Base-by-base conservation (phyloP, 2,888 invertebrate species). In the Oscheius sp. region DNA sequence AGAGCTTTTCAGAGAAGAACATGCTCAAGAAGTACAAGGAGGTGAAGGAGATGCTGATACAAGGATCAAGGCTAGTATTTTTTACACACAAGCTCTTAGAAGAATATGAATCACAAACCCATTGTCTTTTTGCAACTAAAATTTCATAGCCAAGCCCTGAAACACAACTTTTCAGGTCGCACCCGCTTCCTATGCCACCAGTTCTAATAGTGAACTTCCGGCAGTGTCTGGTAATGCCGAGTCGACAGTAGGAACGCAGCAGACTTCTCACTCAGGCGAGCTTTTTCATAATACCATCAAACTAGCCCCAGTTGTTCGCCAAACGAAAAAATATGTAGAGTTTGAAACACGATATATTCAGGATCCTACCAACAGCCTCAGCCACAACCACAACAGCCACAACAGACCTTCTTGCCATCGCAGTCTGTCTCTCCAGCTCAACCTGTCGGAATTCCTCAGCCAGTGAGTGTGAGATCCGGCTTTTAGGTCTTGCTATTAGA, bases 191-290 rank as follows among this genome's bases (percentile, higher is more conserved):
- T 68, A 53, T 33, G 11, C 33, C n/a, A 37, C 55, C 5, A n/a
- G 53, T 55, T 53, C 21, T 3, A n/a, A 11, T 35, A 55, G 29
- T 35, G 37, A 60, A n/a, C 51, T 47, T n/a, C 29, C 42, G 29
- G 9, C 32, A 10, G 55, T 68, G n/a, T 68, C 55, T n/a, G 68
- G 68, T 1, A 68, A n/a, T 35, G 68, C 68, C n/a, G 13, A 55
- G 11, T 53, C 35, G 9, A 32, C 53, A 13, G 29, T 53, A 2
- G 68, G 55, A 55, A 53, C 51, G 11, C 53, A 68, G 53, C 68
- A 33, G n/a, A 68, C 53, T 53, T 51, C 11, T 33, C 35, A 53
- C 35, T 53, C 10, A 4, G 35, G 42, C 29, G 32, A 21, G 55
- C 5, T 55, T 21, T 21, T 55, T 32, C 53, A 51, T 13, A n/a